A percentile compares a stretch with the other conserved stretches of the same genome.
phyloP scores from a whole-genome alignment of 2,797 vertebrate species.

The Choloepus didactylus region DNA sequence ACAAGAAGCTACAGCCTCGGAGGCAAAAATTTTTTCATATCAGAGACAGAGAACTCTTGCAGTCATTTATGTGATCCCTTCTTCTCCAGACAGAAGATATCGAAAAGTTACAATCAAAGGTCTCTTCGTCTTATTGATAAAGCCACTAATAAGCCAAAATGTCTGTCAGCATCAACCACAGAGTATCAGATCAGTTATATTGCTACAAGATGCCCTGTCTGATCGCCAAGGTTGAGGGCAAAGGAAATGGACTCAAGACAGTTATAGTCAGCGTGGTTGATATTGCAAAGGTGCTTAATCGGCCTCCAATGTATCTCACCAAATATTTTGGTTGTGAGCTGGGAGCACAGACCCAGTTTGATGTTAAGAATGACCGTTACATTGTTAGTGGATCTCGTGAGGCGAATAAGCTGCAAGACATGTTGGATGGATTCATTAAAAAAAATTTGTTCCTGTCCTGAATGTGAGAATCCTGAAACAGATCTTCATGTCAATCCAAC shows the following conservation, averaged over 20 bases:
- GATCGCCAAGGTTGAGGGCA: slow-evolving; percentile 99
- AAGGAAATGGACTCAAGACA: slow-evolving; percentile 99
- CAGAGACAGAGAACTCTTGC: slow-evolving; percentile 99
- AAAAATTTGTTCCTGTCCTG: slow-evolving; percentile 99
- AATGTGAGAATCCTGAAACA: slow-evolving; percentile 99
- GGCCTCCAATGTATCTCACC: slow-evolving; percentile 99
- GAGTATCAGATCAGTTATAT: slow-evolving; percentile 99
- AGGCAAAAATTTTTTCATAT: slow-evolving; percentile 99
- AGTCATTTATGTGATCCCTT: slow-evolving; percentile 99
- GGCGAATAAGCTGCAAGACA: slow-evolving; percentile 99
- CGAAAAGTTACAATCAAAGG: slow-evolving; percentile 99
- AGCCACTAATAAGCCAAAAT: slow-evolving; percentile 96
- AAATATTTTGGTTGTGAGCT: slow-evolving; percentile 99
- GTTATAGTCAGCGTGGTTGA: slow-evolving; percentile 99
- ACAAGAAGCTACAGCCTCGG: slow-evolving; percentile 98
- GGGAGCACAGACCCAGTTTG: slow-evolving; percentile 99
- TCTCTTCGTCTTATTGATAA: slow-evolving; percentile 99
- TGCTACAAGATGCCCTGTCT: slow-evolving; percentile 99
- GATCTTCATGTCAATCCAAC: slow-evolving; percentile 99
- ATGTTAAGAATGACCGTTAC: slow-evolving; percentile 99
- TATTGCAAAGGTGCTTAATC: slow-evolving; percentile 99
- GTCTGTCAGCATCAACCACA: slow-evolving; percentile 99
- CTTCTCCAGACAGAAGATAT: slow-evolving; percentile 99
- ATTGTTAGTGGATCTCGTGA: slow-evolving; percentile 99
- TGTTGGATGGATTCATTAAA: slow-evolving; percentile 99